These are phyloP conservation scores for Agrilus biguttatus DNA, from an alignment of 2,888 invertebrate species.

Conservation along the genomic window DNA sequence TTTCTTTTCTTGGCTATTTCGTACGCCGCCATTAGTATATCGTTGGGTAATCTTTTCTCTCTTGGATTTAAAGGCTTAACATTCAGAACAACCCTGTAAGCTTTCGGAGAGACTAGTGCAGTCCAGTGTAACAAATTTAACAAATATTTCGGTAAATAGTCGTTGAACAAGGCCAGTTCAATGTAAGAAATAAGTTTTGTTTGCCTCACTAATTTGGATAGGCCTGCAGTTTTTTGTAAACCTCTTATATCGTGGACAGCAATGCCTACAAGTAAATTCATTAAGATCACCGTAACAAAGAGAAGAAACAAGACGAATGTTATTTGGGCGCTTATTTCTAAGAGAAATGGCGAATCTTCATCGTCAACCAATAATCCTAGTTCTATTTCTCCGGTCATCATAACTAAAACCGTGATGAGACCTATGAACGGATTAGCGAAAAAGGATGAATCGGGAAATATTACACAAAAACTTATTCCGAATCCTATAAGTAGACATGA, in stretches of 20 bases:
- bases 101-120: constrained; percentile 66
- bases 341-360: constrained; percentile 57
- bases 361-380: constrained; percentile 62
- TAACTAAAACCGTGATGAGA: constrained; percentile 69
- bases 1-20: constrained; percentile 67
- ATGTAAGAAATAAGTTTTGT: constrained; percentile 79
- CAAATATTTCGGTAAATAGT: constrained; percentile 60
- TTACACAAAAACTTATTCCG: constrained; percentile 76
- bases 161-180: constrained; percentile 67
- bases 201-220: constrained; percentile 70
- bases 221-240: constrained; percentile 68
- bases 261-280: constrained; percentile 76
- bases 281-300: constrained; percentile 72
- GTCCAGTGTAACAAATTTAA: constrained; percentile 63
- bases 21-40: constrained; percentile 66
- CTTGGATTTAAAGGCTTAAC: constrained; percentile 74
- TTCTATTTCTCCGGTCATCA: constrained; percentile 81
- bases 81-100: constrained; percentile 66
- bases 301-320: constrained; percentile 67
- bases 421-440: constrained; percentile 77
- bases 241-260: constrained; percentile 82
- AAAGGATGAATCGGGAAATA: constrained; percentile 68
- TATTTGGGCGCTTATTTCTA: constrained; percentile 70
- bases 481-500: constrained; percentile 75
- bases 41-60: constrained; percentile 64